Evolutionary conservation across 2,888 invertebrate species (phyloP).

Genomic region (Sthenelais limicola): DNA sequence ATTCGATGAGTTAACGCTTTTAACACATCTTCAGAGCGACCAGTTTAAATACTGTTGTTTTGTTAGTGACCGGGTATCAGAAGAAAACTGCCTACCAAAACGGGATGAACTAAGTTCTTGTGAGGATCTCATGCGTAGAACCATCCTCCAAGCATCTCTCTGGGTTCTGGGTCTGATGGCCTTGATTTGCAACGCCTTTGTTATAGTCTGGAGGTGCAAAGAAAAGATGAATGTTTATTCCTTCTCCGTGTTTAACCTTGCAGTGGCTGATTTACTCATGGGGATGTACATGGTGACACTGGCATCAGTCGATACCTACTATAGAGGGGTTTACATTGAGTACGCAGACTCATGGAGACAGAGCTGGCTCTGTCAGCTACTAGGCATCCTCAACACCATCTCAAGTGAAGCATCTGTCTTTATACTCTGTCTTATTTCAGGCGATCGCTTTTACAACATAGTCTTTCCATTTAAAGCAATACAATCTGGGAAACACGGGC

Average conservation of each 20-base stretch:
- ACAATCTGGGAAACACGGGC: background rate
- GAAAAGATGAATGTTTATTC: constrained; percentile 29
- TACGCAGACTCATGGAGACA: constrained; percentile 55
- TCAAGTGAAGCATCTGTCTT: constrained; percentile 64
- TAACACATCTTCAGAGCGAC: constrained; percentile 36
- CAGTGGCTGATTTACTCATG: constrained; percentile 56
- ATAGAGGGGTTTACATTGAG: constrained; percentile 54
- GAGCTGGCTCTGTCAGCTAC: constrained; percentile 53
- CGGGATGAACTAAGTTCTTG: constrained; percentile 56
- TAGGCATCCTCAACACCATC: constrained; percentile 54
- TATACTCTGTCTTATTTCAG: constrained; percentile 74
- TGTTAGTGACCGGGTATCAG: constrained; percentile 9
- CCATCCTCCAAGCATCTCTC: constrained; percentile 50
- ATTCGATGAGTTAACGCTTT: constrained; percentile 6
- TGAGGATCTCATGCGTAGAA: constrained; percentile 53
- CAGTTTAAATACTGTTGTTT: constrained; percentile 42
- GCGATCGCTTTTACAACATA: constrained; percentile 56
- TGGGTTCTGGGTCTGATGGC: constrained; percentile 53
- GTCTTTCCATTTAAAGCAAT: constrained; percentile 63
- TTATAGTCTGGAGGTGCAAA: constrained; percentile 46
- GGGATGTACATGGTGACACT: constrained; percentile 55
- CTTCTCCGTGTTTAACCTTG: constrained; percentile 47
- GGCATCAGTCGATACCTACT: constrained; percentile 52
- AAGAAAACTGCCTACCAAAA: constrained; percentile 57
- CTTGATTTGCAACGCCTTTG: constrained; percentile 50